Conservation (phyloP, 2,888 invertebrate genomes). For the Sabatieria punctata region DNA sequence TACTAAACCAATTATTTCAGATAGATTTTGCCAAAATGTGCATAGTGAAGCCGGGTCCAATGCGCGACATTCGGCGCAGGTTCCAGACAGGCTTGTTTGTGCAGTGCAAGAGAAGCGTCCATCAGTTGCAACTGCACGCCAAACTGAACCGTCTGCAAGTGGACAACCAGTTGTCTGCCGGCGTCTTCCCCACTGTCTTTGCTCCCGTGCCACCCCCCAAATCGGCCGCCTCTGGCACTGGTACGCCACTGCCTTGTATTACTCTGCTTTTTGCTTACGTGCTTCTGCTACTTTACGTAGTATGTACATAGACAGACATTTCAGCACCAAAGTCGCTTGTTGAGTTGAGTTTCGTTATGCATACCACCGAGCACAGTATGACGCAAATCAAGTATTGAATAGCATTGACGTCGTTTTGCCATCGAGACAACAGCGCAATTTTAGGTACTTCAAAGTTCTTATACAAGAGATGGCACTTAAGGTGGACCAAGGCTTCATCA, state of each 20-base stretch:
- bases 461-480: constrained; percentile 93
- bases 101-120: constrained; percentile 59
- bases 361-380: constrained; percentile 63
- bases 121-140: constrained; percentile 72
- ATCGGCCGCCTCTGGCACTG: constrained; percentile 63
- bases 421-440: no score
- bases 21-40: constrained; percentile 55
- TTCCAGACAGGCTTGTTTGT: constrained; percentile 77
- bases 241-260: constrained; percentile 38
- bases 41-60: constrained; percentile 17
- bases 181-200: constrained; percentile 79
- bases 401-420: no score
- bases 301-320: no score
- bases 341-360: constrained; percentile 77
- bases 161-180: constrained; percentile 80
- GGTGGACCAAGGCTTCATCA: constrained; percentile 77
- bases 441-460: constrained; percentile 67
- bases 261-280: no score
- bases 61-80: constrained; percentile 8
- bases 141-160: constrained; percentile 65
- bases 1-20: no score
- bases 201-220: constrained; percentile 87
- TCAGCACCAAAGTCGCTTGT: constrained; percentile 75
- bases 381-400: constrained; percentile 72
- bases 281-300: no score